A percentile compares a stretch with the other conserved stretches of the same genome.
phyloP scores from a whole-genome alignment of 2,888 invertebrate species.

The Ophion slaviceki region DNA sequence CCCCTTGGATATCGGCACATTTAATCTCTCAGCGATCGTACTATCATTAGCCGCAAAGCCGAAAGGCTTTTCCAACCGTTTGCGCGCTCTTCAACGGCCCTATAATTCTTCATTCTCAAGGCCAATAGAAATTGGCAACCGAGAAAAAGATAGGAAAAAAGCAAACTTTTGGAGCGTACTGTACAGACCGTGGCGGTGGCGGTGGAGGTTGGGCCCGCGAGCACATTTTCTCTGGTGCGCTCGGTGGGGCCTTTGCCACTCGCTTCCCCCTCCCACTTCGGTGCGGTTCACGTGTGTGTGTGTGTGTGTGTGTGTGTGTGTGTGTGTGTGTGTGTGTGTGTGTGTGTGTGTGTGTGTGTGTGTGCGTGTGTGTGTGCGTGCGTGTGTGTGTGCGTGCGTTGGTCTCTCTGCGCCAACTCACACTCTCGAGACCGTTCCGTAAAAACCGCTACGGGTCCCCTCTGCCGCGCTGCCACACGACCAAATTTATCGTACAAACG shows the following conservation, averaged over 20 bases:
- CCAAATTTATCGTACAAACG: conserved; percentile 53
- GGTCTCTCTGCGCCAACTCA: background rate
- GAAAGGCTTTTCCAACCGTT: no score
- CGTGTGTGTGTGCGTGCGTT: background rate
- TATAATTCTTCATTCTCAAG: no score
- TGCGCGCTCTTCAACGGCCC: no score
- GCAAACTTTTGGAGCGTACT: background rate
- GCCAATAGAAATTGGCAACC: background rate
- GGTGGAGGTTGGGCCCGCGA: background rate
- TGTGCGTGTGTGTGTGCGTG: no score
- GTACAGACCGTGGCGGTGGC: background rate
- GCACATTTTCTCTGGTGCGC: background rate
- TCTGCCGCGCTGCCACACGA: background rate
- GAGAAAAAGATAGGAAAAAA: background rate
- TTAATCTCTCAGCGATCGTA: background rate
- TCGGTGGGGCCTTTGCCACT: background rate
- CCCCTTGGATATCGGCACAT: background rate
- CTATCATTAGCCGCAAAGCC: no score
- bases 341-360: no score
- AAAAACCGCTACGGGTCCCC: background rate
- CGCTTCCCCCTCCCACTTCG: background rate
- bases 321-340: no score
- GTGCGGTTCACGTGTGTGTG: background rate
- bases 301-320: background rate
- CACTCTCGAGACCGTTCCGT: conserved; percentile 27